phyloP scores from a whole-genome alignment of 2,113 vertebrate genomes.

The Casuarius casuarius region DNA sequence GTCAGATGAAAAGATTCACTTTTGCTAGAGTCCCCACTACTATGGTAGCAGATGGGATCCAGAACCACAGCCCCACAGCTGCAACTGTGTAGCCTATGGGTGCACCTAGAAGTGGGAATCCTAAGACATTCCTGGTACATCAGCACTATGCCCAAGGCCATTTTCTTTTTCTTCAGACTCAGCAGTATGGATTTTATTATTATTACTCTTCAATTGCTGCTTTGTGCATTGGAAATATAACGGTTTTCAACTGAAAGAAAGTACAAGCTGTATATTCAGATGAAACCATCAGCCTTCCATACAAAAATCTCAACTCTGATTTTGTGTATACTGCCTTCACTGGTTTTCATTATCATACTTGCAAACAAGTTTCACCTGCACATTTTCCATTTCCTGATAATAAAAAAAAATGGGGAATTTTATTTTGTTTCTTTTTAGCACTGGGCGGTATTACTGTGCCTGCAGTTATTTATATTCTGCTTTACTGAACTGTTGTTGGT shows the following conservation, averaged over 20 bases:
- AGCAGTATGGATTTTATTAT: not conserved
- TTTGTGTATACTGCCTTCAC: not conserved
- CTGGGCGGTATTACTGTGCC: not conserved
- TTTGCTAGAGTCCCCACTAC: not conserved
- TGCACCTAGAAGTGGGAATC: not conserved
- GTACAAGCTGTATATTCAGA: not conserved
- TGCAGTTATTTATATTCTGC: conserved; percentile 37
- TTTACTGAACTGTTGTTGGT: not conserved
- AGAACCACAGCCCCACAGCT: not conserved
- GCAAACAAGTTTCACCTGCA: conserved; percentile 2
- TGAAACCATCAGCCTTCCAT: not conserved
- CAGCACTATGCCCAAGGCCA: not conserved
- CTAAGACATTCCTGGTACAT: not conserved
- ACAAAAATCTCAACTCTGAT: conserved; percentile 1
- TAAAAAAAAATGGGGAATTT: not conserved
- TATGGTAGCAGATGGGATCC: not conserved
- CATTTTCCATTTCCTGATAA: conserved; percentile 21
- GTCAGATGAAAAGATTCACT: not conserved
- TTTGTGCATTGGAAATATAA: not conserved
- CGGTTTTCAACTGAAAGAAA: conserved; percentile 9
- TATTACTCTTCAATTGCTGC: not conserved
- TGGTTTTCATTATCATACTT: conserved; percentile 28
- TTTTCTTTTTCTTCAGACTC: not conserved
- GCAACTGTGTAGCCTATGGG: not conserved
- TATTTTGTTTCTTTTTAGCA: conserved; percentile 32